Percentiles rank a stretch among this genome's conserved stretches.
Evolutionary conservation across 2,113 vertebrate species (phyloP).

Genomic region (Urocynchramus pylzowi): DNA sequence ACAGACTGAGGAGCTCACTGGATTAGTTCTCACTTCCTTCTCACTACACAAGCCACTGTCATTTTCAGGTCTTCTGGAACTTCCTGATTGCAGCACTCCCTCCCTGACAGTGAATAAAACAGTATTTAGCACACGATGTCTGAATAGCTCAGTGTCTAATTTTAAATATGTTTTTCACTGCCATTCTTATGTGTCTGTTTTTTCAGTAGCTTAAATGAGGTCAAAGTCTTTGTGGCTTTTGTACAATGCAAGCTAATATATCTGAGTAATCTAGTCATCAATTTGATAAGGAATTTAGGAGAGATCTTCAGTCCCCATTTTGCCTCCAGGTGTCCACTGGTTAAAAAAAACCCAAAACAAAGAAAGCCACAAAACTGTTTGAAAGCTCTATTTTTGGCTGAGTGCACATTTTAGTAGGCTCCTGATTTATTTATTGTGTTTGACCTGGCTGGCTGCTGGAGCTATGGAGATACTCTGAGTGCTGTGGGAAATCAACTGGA

Average conservation of each 20-base stretch:
- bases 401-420: neutral
- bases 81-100: neutral
- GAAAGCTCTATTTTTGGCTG: neutral
- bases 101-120: neutral
- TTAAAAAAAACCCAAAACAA: neutral
- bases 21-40: neutral
- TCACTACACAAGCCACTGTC: neutral
- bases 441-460: neutral
- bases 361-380: neutral
- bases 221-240: neutral
- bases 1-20: neutral
- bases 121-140: neutral
- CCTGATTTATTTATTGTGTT: neutral
- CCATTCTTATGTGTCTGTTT: neutral
- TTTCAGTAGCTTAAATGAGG: constrained; percentile 20
- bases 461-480: neutral
- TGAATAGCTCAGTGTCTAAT: constrained; percentile 22
- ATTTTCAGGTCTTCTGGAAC: neutral
- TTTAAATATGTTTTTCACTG: constrained; percentile 14
- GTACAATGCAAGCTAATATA: neutral
- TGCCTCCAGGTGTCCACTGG: neutral
- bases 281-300: neutral
- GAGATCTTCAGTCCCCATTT: neutral
- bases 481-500: neutral
- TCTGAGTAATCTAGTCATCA: neutral